These are phyloP conservation scores for Cygnus buccinator DNA, from an alignment of 2,113 vertebrate genomes.

Conservation along the genomic window DNA sequence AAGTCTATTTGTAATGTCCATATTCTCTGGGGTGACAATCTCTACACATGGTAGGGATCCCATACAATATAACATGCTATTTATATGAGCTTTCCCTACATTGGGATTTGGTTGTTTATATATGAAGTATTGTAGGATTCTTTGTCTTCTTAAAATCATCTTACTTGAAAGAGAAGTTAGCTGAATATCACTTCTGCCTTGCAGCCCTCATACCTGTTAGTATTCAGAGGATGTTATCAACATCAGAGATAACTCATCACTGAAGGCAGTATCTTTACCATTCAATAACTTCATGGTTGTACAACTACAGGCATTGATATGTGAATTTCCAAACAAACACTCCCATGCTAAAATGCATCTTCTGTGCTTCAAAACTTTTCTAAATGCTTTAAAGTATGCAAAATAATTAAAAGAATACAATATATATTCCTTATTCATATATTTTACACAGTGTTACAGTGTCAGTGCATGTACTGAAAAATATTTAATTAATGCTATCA, in stretches of 20 bases:
- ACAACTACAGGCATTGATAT: background rate
- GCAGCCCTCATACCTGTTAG: background rate
- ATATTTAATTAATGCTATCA: background rate
- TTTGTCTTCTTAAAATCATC: background rate
- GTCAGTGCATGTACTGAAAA: background rate
- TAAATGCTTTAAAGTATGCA: accelerated
- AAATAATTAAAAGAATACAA: background rate
- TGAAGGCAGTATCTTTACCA: background rate
- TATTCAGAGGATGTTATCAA: background rate
- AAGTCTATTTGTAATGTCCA: background rate
- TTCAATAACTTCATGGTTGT: background rate
- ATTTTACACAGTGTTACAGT: background rate
- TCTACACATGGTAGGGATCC: background rate
- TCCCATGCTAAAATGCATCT: accelerated
- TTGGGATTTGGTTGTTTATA: background rate
- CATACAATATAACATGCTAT: background rate
- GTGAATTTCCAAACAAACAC: background rate
- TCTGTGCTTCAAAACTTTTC: background rate
- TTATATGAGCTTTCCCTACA: background rate
- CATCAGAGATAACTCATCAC: background rate
- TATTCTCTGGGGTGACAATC: background rate
- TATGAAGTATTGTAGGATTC: background rate
- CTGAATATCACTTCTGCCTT: background rate
- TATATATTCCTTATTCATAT: background rate
- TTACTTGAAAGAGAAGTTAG: background rate